Conservation (phyloP, 2,113 vertebrate species). For the Raja brachyura region DNA sequence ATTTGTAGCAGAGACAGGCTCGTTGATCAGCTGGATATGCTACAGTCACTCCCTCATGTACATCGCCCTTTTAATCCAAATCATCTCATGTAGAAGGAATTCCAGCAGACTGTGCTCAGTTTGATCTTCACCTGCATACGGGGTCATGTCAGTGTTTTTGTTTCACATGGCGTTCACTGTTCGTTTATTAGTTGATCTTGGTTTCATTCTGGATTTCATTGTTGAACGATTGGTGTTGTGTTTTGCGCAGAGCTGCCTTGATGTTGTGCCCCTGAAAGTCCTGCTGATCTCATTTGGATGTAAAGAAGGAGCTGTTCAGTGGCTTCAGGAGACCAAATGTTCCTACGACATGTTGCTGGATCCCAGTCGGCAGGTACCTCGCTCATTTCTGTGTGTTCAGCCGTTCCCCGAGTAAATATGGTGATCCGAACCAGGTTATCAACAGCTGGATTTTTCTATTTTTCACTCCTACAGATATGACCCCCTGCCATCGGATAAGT, state of each 20-base stretch:
- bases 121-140: background rate
- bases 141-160: background rate
- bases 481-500: background rate
- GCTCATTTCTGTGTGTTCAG: background rate
- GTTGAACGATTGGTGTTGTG: background rate
- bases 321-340: conserved; percentile 31
- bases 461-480: background rate
- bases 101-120: background rate
- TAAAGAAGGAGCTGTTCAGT: background rate
- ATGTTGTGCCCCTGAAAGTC: conserved; percentile 23
- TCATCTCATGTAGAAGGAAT: background rate
- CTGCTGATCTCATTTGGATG: conserved; percentile 29
- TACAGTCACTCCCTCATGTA: background rate
- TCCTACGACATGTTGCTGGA: conserved; percentile 23
- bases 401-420: background rate
- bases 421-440: background rate
- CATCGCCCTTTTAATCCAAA: background rate
- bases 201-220: background rate
- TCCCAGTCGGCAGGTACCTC: conserved; percentile 12
- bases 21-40: background rate
- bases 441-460: background rate
- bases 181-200: too few relatives aligned
- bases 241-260: background rate
- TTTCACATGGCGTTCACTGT: background rate
- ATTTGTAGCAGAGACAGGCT: background rate